A percentile compares a stretch with the other conserved stretches of the same genome.
Conservation (phyloP, 2,888 invertebrate genomes). For the Lasioglossum malachurum region DNA sequence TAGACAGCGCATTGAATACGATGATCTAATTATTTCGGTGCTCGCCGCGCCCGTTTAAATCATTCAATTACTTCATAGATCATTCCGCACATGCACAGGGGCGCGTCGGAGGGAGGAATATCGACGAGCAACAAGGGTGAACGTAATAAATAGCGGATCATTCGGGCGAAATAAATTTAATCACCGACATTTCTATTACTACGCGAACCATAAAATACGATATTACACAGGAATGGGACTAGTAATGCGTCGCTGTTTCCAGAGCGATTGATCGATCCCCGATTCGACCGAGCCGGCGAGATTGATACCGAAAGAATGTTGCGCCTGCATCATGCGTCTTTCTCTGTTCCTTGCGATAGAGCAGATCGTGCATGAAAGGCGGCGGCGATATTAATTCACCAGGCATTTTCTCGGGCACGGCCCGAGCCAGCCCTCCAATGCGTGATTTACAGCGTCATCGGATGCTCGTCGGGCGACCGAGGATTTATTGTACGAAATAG, state of each 20-base stretch:
- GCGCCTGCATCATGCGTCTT: conserved; percentile 34
- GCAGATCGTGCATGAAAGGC: conserved; percentile 24
- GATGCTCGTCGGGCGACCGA: neutral
- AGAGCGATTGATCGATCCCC: conserved; percentile 47
- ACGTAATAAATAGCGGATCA: conserved; percentile 44
- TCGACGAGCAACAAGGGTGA: conserved; percentile 32
- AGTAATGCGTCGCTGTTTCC: conserved; percentile 14
- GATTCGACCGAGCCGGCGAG: conserved; percentile 37
- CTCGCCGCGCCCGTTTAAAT: neutral
- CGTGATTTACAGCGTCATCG: conserved; percentile 54
- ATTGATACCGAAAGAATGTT: conserved; percentile 48
- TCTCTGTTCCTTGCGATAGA: conserved; percentile 33
- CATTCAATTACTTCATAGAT: neutral
- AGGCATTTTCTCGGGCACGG: conserved; percentile 4
- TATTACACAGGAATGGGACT: conserved; percentile 27
- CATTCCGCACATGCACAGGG: neutral
- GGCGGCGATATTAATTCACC: conserved; percentile 32
- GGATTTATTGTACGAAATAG: conserved; percentile 48
- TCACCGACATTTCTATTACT: conserved; percentile 55
- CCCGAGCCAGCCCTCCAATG: neutral
- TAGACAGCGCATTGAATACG: neutral
- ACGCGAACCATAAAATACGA: conserved; percentile 33
- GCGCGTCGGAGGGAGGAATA: conserved; percentile 1
- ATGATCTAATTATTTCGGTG: neutral
- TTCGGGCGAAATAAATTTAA: conserved; percentile 54